phyloP scores from a whole-genome alignment of 92 coral and sea anemone genomes.

The Palythoa grandiflora region DNA sequence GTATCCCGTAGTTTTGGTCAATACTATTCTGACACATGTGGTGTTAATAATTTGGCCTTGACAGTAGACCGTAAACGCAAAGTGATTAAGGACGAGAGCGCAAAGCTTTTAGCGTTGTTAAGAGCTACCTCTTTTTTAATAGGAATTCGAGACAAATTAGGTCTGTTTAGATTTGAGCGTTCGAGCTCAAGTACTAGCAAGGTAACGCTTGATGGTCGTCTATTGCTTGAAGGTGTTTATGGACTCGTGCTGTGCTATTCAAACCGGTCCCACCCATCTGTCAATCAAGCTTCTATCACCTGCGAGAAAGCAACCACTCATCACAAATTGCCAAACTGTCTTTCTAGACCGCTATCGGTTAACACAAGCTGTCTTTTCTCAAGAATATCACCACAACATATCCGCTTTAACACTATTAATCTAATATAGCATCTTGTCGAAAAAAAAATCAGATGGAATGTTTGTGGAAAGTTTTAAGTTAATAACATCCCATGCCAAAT shows the following conservation, averaged over 20 bases:
- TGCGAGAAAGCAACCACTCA: conserved; percentile 82
- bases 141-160: conserved; percentile 28
- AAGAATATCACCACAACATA: conserved; percentile 53
- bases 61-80: conserved; percentile 42
- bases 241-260: conserved; percentile 90
- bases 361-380: conserved; percentile 72
- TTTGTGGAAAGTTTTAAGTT: conserved; percentile 65
- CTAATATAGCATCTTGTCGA: conserved; percentile 48
- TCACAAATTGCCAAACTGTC: conserved; percentile 63
- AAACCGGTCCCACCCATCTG: conserved; percentile 88
- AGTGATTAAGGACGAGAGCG: background rate
- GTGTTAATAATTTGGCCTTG: conserved; percentile 85
- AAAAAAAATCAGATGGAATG: conserved; percentile 52
- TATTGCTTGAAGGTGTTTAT: conserved; percentile 95
- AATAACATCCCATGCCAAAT: conserved; percentile 86
- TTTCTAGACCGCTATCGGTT: conserved; percentile 57
- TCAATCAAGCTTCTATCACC: conserved; percentile 92
- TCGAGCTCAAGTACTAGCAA: conserved; percentile 44
- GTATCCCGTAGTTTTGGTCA: conserved; percentile 85
- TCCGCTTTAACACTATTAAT: conserved; percentile 56
- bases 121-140: conserved; percentile 13
- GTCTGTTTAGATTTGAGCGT: conserved; percentile 44
- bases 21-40: conserved; percentile 76
- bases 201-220: conserved; percentile 70
- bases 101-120: conserved; percentile 22